phyloP scores from a whole-genome alignment of 2,888 invertebrate species.

The Drosophila barbarae region DNA sequence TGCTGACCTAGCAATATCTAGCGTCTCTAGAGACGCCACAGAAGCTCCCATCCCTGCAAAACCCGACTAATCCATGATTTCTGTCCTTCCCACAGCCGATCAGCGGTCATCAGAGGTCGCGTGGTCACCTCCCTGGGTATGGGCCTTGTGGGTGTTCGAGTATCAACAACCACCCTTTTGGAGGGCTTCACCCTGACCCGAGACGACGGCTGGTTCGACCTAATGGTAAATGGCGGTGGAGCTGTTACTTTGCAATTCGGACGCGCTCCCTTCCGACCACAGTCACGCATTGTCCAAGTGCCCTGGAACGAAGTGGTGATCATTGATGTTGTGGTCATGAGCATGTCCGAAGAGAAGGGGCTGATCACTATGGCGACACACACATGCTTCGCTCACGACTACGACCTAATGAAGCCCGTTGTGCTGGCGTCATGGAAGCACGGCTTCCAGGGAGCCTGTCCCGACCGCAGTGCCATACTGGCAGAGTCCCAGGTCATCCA shows the following conservation, averaged over 20 bases:
- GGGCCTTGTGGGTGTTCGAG: slow-evolving; percentile 96
- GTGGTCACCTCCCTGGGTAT: slow-evolving; percentile 95
- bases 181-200: slow-evolving; percentile 97
- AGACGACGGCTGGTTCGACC: slow-evolving; percentile 97
- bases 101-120: slow-evolving; percentile 97
- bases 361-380: slow-evolving; percentile 84
- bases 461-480: slow-evolving; percentile 92
- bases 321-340: slow-evolving; percentile 92
- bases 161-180: slow-evolving; percentile 94
- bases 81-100: slow-evolving; percentile 85
- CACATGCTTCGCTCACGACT: slow-evolving; percentile 92
- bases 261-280: slow-evolving; percentile 92
- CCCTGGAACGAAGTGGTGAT: slow-evolving; percentile 99
- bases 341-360: slow-evolving; percentile 89
- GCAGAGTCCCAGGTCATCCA: slow-evolving; percentile 96
- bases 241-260: slow-evolving; percentile 97
- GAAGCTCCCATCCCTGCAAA: slow-evolving; percentile 35
- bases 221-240: slow-evolving; percentile 99
- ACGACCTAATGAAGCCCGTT: slow-evolving; percentile 95
- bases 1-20: slow-evolving; percentile 57
- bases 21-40: slow-evolving; percentile 11
- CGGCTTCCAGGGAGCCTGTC: slow-evolving; percentile 96
- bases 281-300: slow-evolving; percentile 92
- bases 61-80: slow-evolving; percentile 49
- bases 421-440: slow-evolving; percentile 97